Evolutionary conservation across 2,888 invertebrate genomes (phyloP), one percentile per base, ranked within the genome.

Genomic region (Hypomecis atomaria): DNA sequence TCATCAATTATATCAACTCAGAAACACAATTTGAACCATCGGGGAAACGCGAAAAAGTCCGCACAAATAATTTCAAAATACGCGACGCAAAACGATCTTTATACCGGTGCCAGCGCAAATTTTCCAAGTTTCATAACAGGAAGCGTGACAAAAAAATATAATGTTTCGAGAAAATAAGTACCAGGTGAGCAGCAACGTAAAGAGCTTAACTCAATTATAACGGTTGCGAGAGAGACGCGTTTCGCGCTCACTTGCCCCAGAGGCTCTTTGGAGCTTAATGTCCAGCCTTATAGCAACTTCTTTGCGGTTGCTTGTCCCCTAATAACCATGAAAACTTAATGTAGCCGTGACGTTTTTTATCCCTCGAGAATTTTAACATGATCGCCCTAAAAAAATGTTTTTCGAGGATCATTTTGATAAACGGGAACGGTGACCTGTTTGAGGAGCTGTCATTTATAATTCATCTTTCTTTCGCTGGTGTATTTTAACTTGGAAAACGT

Each of bases 181-280:
- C 74, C 76, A 78, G 77, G 81, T 75, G 74, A 75, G 73, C 77
- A 82, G 77, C 66, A 73, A 71, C 71, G 71, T 78, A 78, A 81
- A 86, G 78, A 82, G 81, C 82, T 82, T 84, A 84, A 84, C 81
- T 82, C 78, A 81, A 86, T 86, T 85, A 85, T 72, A 71, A 78
- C 59, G 75, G 78, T 75, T 76, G 70, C 77, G 77, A 76, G 78
- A 43, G 45, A 57, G 59, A 72, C 74, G 74, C 72, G 81, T 79
- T 80, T 78, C 75, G 77, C 79, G 81, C 77, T 78, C 72, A 69
- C 75, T 75, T 73, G 75, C 71, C 74, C 69, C 63, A 79, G 77
- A 71, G 79, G 74, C 78, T 79, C 79, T 78, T 76, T 70, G 71
- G 76, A 70, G 73, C 75, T 74, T 73, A 78, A 77, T 74, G 74